Base-by-base conservation (phyloP, 1,140 invertebrate species). In the Trissolcus basalis region DNA sequence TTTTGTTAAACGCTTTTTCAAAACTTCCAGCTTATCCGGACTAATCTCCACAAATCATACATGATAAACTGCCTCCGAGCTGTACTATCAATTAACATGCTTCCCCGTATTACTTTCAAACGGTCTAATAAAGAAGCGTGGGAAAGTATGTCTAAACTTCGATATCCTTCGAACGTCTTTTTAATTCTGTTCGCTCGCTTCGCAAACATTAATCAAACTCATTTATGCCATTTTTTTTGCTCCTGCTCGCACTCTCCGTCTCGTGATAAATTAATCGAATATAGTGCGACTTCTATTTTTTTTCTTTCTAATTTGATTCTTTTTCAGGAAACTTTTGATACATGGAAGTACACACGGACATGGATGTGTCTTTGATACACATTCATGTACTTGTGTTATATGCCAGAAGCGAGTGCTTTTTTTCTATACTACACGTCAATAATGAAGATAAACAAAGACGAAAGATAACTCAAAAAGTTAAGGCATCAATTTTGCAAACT, bases 21-120 rank as follows among this genome's bases (percentile, higher is more conserved):
- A 45, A 63, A 61, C 7, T 43, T 41, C 36, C 6, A 60, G 8
- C 8, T 60, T 50, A 60, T 63, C 27, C 27, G 9, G 12, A 36
- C 41, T 53, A 63, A 53, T 63, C 33, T 50, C 6, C 32, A 51
- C 54, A 45, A 51, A 58, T 68, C 54, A 51, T 16, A 36, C 41
- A 59, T 59, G 36, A 58, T 53, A 19, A 58, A 68, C 54, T 44
- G 14, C 15, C 19, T 16, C 6, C 1, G 0, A 58, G 32, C 36
- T 6, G 1, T 19, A 36, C 44, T 33, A 45, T 71, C 68, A 71
- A 71, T 71, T 71, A 71, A 71, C 51, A 70, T 54, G n/a, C 35
- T 9, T 12, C 39, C 11, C 27, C 36, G 14, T 49, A 36, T 15
- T 35, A 49, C 44, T 41, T 10, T 11, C 10, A 19, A 61, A 60